Evolutionary conservation across 2,888 invertebrate species (phyloP), one percentile per base, ranked within the genome.

Genomic region (Philereme transversata): DNA sequence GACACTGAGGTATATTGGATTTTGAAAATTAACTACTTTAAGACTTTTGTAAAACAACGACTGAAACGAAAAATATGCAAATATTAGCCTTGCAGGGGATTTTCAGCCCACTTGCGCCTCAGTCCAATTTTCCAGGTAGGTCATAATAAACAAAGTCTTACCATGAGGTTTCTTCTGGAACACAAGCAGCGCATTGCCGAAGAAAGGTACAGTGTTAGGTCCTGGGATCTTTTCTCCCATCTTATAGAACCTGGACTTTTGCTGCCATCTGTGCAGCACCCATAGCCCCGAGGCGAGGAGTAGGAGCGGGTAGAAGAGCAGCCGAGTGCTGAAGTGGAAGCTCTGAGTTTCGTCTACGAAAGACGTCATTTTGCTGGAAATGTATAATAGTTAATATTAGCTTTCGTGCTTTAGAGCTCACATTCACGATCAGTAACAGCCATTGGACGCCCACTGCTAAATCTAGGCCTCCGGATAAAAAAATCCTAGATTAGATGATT

Each of bases 201-300:
- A 74, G 1, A 97, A 40, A 0, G 97, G 97, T 9, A 94, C 69
- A 0, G 94, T 88, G 0, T 84, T 73, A 0, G 96, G 96, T 46
- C 96, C 96, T 0, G 96, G 96, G n/a, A 97, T 83, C 74, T 94
- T 94, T 55, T 94, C 93, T 0, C 95, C 95, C 72, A 96, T 78
- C 72, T 94, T 94, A 65, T 92, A 84, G 71, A 96, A 73, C 22
- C 87, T 84, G 0, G 90, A 84, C 64, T 90, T 90, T 52, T 90
- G 89, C 65, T 93, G 92, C 92, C 92, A 93, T 83, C 90, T 81
- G 71, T 93, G 84, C 10, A 87, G 62, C 3, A 90, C 53, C 85
- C 88, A 88, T 22, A 87, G 69, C 0, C 65, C 71, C 0, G 84
- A 72, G 0, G 77, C 77, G 5, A 84, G 33, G 7, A 82, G 63